Evolutionary conservation across 2,797 vertebrate species (phyloP).

Genomic region (Ispidina lecontei): DNA sequence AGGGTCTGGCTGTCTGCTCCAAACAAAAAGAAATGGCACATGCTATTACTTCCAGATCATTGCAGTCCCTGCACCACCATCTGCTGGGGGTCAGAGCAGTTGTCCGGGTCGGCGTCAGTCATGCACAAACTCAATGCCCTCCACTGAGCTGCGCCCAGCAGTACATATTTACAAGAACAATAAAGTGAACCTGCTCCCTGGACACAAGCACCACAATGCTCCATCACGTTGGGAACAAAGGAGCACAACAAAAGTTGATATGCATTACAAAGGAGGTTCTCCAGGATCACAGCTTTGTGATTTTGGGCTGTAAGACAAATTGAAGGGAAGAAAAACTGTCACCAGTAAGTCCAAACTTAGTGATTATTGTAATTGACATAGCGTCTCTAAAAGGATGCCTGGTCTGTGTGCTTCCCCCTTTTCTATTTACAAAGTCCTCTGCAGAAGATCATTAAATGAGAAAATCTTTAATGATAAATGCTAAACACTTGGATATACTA

Average conservation of each 20-base stretch:
- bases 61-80: conserved; percentile 88
- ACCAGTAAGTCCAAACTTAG: conserved; percentile 38
- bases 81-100: conserved; percentile 90
- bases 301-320: conserved; percentile 49
- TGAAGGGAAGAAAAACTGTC: conserved; percentile 48
- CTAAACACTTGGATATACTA: not conserved
- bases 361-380: not conserved
- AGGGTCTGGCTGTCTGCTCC: conserved; percentile 76
- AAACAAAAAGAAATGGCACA: conserved; percentile 91
- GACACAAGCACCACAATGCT: conserved; percentile 79
- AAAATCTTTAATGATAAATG: not conserved
- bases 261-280: conserved; percentile 87
- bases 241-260: conserved; percentile 82
- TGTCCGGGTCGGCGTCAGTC: conserved; percentile 85
- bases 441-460: not conserved
- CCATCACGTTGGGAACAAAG: conserved; percentile 80
- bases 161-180: conserved; percentile 86
- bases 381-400: not conserved
- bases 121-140: conserved; percentile 73
- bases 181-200: conserved; percentile 84
- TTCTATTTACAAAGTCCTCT: not conserved
- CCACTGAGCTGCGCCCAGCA: conserved; percentile 79
- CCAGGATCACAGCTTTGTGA: conserved; percentile 49
- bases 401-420: not conserved
- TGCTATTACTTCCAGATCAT: conserved; percentile 91